Evolutionary conservation across 2,113 vertebrate species (phyloP).

Genomic region (Anolis sagrei): DNA sequence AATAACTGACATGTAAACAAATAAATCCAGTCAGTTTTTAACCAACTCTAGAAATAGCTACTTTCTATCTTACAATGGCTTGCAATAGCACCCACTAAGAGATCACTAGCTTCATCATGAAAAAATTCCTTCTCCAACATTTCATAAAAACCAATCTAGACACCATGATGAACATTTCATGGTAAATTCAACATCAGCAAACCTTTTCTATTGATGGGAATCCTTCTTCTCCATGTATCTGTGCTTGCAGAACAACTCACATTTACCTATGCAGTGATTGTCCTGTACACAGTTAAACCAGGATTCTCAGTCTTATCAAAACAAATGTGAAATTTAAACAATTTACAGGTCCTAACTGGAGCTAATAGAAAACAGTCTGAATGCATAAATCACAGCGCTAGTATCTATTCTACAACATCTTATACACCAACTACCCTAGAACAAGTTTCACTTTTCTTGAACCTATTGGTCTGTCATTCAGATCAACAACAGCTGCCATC

Average conservation of each 20-base stretch:
- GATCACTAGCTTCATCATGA: slow-evolving; percentile 67
- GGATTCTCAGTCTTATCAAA: slow-evolving; percentile 71
- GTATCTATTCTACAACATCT: slow-evolving; percentile 75
- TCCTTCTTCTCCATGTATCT: slow-evolving; percentile 65
- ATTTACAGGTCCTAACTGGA: slow-evolving; percentile 80
- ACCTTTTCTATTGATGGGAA: slow-evolving; percentile 63
- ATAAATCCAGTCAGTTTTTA: slow-evolving; percentile 79
- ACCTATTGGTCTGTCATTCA: slow-evolving; percentile 98
- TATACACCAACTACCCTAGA: slow-evolving; percentile 83
- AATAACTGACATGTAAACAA: slow-evolving; percentile 81
- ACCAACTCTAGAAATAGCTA: slow-evolving; percentile 78
- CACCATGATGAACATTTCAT: slow-evolving; percentile 74
- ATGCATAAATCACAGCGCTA: slow-evolving; percentile 83
- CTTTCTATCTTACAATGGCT: slow-evolving; percentile 77
- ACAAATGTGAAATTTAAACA: slow-evolving; percentile 75
- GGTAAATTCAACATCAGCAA: slow-evolving; percentile 67
- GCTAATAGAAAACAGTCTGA: slow-evolving; percentile 81
- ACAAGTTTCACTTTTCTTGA: slow-evolving; percentile 97
- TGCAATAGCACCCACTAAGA: slow-evolving; percentile 74
- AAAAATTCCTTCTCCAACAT: slow-evolving; percentile 73
- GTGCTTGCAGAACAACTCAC: slow-evolving; percentile 65
- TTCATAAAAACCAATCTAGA: slow-evolving; percentile 71
- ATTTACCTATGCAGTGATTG: slow-evolving; percentile 60
- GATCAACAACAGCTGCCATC: slow-evolving; percentile 93
- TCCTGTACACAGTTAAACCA: slow-evolving; percentile 72